These are phyloP conservation scores for Hippocampus barbouri DNA, from an alignment of 2,113 vertebrate species.

Conservation along the genomic window DNA sequence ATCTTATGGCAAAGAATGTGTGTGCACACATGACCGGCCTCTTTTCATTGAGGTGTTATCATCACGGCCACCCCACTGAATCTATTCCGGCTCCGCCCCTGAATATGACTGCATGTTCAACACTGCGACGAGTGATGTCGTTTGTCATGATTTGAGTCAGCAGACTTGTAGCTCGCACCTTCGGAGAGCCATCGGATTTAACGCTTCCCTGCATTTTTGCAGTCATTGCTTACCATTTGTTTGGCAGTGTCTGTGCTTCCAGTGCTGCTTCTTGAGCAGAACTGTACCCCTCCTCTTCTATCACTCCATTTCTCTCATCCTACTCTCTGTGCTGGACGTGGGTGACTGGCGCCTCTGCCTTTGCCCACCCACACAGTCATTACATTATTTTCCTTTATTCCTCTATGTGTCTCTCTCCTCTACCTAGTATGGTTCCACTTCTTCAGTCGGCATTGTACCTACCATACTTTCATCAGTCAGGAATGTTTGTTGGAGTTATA, in stretches of 20 bases:
- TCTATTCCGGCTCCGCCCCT: background rate
- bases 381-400: conserved; percentile 48
- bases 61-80: too few relatives aligned
- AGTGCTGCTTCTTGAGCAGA: conserved; percentile 31
- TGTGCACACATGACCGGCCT: too few relatives aligned
- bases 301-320: conserved; percentile 54
- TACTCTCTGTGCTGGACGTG: conserved; percentile 59
- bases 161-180: conserved; percentile 5
- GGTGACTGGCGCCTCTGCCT: conserved; percentile 55
- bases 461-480: conserved; percentile 11
- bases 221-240: conserved; percentile 12
- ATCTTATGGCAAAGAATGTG: too few relatives aligned
- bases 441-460: conserved; percentile 24
- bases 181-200: background rate
- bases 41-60: too few relatives aligned
- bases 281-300: conserved; percentile 48
- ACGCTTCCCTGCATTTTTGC: conserved; percentile 3
- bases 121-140: background rate
- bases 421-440: conserved; percentile 8
- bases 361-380: conserved; percentile 51
- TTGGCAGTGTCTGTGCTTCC: conserved; percentile 23
- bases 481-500: conserved; percentile 13
- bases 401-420: conserved; percentile 16
- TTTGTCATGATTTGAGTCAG: conserved; percentile 3
- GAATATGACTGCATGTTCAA: conserved; percentile 5